Conservation (phyloP, 2,888 invertebrate species). For the Dolomedes plantarius region DNA sequence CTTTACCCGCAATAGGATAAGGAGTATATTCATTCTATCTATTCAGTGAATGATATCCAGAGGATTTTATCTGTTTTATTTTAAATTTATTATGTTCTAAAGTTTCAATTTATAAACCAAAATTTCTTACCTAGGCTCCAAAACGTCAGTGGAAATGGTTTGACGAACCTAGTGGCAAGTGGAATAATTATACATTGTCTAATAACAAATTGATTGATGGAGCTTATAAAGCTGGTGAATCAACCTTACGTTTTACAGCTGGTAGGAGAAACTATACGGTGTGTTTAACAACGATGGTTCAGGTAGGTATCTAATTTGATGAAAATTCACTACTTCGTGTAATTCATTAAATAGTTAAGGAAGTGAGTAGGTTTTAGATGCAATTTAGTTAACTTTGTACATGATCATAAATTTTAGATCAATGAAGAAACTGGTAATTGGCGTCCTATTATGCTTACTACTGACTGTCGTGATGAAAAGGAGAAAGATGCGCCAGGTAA, state of each 20-base stretch:
- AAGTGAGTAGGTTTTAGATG: too few species aligned
- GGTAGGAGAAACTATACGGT: slow-evolving; percentile 86
- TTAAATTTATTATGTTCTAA: too few species aligned
- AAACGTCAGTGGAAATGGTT: slow-evolving; percentile 86
- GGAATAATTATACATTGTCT: slow-evolving; percentile 84
- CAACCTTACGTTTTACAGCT: slow-evolving; percentile 83
- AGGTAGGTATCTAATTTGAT: slow-evolving; percentile 80
- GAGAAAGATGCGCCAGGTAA: slow-evolving; percentile 63
- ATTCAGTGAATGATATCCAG: too few species aligned
- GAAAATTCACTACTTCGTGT: too few species aligned
- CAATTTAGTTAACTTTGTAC: too few species aligned
- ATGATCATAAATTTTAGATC: too few species aligned
- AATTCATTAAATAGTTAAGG: too few species aligned
- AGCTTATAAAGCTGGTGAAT: slow-evolving; percentile 85
- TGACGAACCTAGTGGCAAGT: slow-evolving; percentile 87
- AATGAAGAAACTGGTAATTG: slow-evolving; percentile 90
- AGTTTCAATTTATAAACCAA: too few species aligned
- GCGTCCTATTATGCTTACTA: slow-evolving; percentile 84
- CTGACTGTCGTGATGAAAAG: slow-evolving; percentile 75
- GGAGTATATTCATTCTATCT: too few species aligned
- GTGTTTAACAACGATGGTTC: slow-evolving; percentile 87
- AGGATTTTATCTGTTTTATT: too few species aligned
- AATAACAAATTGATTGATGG: slow-evolving; percentile 87
- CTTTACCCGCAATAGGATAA: too few species aligned
- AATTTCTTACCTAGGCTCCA: too few species aligned